Base-by-base conservation (phyloP, 2,797 vertebrate genomes). In the Lithobates sylvaticus region DNA sequence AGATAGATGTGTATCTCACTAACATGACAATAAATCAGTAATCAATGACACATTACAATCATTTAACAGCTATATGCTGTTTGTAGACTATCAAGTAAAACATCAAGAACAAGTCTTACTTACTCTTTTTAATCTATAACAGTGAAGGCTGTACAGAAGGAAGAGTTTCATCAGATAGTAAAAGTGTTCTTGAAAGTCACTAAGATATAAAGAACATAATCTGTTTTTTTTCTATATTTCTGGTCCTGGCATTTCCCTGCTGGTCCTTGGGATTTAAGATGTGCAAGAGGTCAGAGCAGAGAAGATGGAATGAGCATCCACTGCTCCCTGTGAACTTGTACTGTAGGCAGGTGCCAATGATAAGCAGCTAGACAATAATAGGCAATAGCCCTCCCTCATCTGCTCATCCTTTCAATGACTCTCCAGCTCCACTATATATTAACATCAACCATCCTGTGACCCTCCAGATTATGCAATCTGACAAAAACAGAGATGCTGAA, bases 251-350 rank as follows among this genome's bases (percentile, higher is more conserved):
- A 42, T 67, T 13, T 10, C 61, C 44, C 58, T 39, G 10, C n/a
- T 64, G 71, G n/a, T 80, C n/a, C 39, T 27, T 23, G 29, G 23
- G n/a, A 13, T 44, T 32, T 34, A 64, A 36, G 21, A 77, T 78
- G 32, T 81, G 47, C 8, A 44, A 26, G 65, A 68, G n/a, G 78
- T 27, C 67, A 74, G 76, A 83, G 81, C 69, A 54, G 36, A 71
- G 10, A 67, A 70, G 74, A 58, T 32, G 81, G 70, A 70, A 64
- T 83, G 54, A 84, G 58, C 81, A 87, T 79, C n/a, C 18, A 65
- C 81, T 84, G 76, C 71, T 65, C 36, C 71, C 73, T 70, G n/a
- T 70, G 85, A 86, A 86, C 84, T 86, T 86, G 78, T 76, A 81
- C 44, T 76, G 82, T 44, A 32, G 69, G 76, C 83, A 79, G 69